These are phyloP conservation scores for Teleogryllus occipitalis DNA, from an alignment of 1,140 invertebrate genomes.

Conservation along the genomic window DNA sequence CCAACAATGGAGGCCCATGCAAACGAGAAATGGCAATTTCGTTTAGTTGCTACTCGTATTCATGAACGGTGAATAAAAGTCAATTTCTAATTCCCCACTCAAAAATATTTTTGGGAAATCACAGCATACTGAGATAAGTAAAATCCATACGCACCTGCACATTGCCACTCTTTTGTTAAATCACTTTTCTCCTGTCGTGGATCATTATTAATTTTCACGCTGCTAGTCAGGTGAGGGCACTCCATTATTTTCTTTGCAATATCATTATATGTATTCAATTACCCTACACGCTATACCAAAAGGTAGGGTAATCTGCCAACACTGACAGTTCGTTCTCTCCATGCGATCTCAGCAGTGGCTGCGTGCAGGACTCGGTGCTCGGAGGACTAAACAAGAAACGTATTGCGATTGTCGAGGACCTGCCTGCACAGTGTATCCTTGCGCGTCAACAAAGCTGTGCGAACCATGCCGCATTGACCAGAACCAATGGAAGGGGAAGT, in stretches of 20 bases:
- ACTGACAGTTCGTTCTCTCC: background rate
- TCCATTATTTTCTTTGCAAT: conserved; percentile 11
- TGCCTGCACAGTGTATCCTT: conserved; percentile 6
- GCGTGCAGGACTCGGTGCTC: background rate
- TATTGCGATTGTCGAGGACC: background rate
- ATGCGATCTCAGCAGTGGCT: conserved; percentile 2
- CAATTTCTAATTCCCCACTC: too few relatives aligned
- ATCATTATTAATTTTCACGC: conserved; percentile 18
- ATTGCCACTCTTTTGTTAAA: conserved; percentile 22
- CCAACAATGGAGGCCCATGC: too few relatives aligned
- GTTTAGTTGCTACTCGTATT: too few relatives aligned
- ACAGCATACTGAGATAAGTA: too few relatives aligned
- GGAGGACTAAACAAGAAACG: background rate
- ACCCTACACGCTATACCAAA: background rate
- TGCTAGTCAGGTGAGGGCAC: conserved; percentile 17
- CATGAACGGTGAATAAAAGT: too few relatives aligned
- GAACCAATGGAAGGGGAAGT: too few relatives aligned
- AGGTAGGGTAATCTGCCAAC: background rate
- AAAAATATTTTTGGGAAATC: too few relatives aligned
- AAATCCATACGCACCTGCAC: conserved; percentile 13
- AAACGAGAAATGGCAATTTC: too few relatives aligned
- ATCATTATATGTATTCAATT: background rate
- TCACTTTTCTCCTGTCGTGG: conserved; percentile 16
- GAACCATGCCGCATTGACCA: background rate
- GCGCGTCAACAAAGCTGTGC: conserved; percentile 2